Evolutionary conservation across 2,888 invertebrate genomes (phyloP).

Genomic region (Limnephilus auricula): DNA sequence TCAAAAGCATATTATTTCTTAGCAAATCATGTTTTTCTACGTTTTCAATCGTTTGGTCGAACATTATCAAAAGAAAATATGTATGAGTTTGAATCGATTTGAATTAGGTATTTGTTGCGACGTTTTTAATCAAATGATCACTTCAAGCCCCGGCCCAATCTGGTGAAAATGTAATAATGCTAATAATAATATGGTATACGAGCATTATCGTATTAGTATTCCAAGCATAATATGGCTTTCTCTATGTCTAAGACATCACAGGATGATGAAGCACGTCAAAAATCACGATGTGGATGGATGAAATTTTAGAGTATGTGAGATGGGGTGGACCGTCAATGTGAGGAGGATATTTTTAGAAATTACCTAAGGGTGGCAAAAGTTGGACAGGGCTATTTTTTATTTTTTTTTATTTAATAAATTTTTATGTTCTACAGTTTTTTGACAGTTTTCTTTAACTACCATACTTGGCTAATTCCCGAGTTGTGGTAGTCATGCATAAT

Average conservation of each 20-base stretch:
- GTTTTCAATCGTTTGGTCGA: too few relatives aligned
- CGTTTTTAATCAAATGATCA: not conserved
- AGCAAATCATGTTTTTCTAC: too few relatives aligned
- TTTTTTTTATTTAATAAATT: too few relatives aligned
- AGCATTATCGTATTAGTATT: not conserved
- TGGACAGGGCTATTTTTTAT: not conserved
- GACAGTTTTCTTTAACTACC: too few relatives aligned
- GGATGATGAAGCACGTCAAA: not conserved
- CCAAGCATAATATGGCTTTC: not conserved
- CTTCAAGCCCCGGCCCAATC: not conserved
- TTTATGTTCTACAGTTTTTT: too few relatives aligned
- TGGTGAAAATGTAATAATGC: too few relatives aligned
- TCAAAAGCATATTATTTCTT: too few relatives aligned
- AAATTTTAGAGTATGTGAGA: not conserved
- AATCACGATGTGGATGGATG: not conserved
- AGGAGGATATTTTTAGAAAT: not conserved
- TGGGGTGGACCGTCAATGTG: not conserved
- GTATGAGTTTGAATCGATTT: not conserved
- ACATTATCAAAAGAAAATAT: too few relatives aligned
- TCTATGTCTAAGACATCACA: not conserved
- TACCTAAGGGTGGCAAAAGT: not conserved
- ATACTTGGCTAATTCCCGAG: too few relatives aligned
- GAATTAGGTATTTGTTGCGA: not conserved
- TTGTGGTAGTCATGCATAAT: too few relatives aligned
- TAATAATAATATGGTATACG: too few relatives aligned